A percentile compares a stretch with the other conserved stretches of the same genome.
Evolutionary conservation across 1,140 invertebrate genomes (phyloP).

Genomic region (Neuroterus valhalla): DNA sequence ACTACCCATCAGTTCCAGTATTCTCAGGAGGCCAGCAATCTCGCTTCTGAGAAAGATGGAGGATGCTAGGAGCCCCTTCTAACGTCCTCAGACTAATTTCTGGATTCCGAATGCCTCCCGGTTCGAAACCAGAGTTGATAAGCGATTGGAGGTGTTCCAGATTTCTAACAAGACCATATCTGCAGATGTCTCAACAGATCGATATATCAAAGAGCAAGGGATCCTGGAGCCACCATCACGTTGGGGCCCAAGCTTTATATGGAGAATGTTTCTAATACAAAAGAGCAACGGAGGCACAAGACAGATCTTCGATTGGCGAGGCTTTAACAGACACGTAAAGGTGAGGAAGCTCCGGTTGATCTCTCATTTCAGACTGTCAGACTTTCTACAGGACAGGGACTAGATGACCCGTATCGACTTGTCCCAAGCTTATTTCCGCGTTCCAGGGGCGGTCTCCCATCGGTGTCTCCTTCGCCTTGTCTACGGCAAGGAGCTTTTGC

Average conservation of each 20-base stretch:
- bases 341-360: background rate
- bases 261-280: slow-evolving; percentile 58
- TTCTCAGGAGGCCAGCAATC: slow-evolving; percentile 51
- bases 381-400: background rate
- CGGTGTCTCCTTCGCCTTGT: background rate
- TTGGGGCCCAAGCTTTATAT: slow-evolving; percentile 53
- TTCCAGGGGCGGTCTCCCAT: too few species aligned
- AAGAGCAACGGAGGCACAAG: slow-evolving; percentile 42
- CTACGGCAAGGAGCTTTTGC: too few species aligned
- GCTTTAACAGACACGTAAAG: background rate
- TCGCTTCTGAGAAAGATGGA: slow-evolving; percentile 46
- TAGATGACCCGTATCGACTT: background rate
- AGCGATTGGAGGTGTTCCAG: too few species aligned
- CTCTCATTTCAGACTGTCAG: background rate
- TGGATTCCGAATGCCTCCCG: slow-evolving; percentile 54
- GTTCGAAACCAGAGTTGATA: slow-evolving; percentile 47
- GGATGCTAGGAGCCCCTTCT: slow-evolving; percentile 43
- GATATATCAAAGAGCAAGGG: slow-evolving; percentile 35
- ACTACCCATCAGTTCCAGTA: slow-evolving; percentile 11
- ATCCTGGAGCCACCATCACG: slow-evolving; percentile 43
- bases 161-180: too few species aligned
- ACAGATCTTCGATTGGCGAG: slow-evolving; percentile 39
- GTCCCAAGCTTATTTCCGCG: background rate
- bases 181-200: too few species aligned
- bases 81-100: slow-evolving; percentile 51